Evolutionary conservation across 2,797 vertebrate species (phyloP).

Genomic region (Clarias laeviceps): DNA sequence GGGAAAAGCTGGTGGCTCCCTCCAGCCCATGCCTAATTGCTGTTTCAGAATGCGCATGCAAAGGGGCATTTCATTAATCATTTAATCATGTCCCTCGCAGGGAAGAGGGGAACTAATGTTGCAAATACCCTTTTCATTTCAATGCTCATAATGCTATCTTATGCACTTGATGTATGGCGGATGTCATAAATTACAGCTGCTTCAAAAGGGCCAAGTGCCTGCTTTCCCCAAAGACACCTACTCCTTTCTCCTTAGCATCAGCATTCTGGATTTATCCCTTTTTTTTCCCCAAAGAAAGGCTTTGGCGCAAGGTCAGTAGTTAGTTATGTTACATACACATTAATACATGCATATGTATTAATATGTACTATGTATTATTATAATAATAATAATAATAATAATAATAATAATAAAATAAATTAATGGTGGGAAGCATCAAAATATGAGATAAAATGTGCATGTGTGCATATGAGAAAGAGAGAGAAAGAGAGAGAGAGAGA

Average conservation of each 20-base stretch:
- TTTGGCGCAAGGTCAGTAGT: slow-evolving; percentile 6
- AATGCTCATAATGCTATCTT: slow-evolving; percentile 98
- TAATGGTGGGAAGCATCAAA: slow-evolving; percentile 28
- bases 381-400: background rate
- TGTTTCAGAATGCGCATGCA: slow-evolving; percentile 98
- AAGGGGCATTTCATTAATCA: slow-evolving; percentile 99
- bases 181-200: slow-evolving; percentile 99
- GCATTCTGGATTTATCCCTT: slow-evolving; percentile 42
- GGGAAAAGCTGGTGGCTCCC: slow-evolving; percentile 81
- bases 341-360: background rate
- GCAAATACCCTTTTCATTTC: slow-evolving; percentile 99
- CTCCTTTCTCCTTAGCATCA: slow-evolving; percentile 46
- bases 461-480: background rate
- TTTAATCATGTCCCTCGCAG: slow-evolving; percentile 99
- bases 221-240: slow-evolving; percentile 89
- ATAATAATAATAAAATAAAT: background rate
- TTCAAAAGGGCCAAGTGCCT: slow-evolving; percentile 87
- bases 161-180: slow-evolving; percentile 98
- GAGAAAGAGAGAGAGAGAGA: background rate
- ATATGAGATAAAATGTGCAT: slow-evolving; percentile 24
- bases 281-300: slow-evolving; percentile 14
- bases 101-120: slow-evolving; percentile 99
- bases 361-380: no score
- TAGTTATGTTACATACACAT: background rate
- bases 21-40: slow-evolving; percentile 96